Conservation (phyloP, 2,888 invertebrate species). For the Drosophila parthenogenetica region DNA sequence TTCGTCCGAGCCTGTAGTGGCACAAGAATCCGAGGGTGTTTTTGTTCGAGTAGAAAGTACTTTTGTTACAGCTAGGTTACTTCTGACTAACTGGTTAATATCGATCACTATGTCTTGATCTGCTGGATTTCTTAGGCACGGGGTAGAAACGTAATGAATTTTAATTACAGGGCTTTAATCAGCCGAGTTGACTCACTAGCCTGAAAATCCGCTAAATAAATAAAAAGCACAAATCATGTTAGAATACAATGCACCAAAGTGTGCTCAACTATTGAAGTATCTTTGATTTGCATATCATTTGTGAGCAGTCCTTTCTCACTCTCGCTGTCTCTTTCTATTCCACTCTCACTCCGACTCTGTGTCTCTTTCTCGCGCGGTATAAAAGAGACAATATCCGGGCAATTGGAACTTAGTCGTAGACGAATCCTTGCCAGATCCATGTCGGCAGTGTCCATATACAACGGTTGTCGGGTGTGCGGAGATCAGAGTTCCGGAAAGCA, state of each 20-base stretch:
- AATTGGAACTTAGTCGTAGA: constrained; percentile 32
- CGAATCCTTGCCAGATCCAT: constrained; percentile 31
- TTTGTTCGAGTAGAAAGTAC: too few relatives aligned
- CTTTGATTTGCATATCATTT: constrained; percentile 83
- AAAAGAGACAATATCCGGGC: constrained; percentile 53
- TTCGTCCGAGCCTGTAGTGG: not conserved
- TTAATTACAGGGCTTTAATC: not conserved
- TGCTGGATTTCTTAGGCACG: too few relatives aligned
- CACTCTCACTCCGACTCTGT: not conserved
- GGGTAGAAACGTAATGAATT: too few relatives aligned
- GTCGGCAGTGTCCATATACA: constrained; percentile 49
- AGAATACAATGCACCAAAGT: constrained; percentile 42
- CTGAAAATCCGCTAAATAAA: constrained; percentile 60
- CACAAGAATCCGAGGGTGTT: not conserved
- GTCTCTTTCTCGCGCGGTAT: constrained; percentile 32
- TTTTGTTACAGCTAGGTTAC: too few relatives aligned
- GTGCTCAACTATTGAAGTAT: constrained; percentile 42
- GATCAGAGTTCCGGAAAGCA: constrained; percentile 94
- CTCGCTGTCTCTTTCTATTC: not conserved
- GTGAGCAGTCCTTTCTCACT: constrained; percentile 38
- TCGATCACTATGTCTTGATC: too few relatives aligned
- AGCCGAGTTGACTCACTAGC: not conserved
- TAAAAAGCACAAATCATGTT: constrained; percentile 73
- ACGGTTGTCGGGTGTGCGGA: constrained; percentile 90
- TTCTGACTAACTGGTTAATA: too few relatives aligned